Percentiles rank a stretch among this genome's conserved stretches.
Conservation (phyloP, 2,113 vertebrate species). For the Xenopus tropicalis region DNA sequence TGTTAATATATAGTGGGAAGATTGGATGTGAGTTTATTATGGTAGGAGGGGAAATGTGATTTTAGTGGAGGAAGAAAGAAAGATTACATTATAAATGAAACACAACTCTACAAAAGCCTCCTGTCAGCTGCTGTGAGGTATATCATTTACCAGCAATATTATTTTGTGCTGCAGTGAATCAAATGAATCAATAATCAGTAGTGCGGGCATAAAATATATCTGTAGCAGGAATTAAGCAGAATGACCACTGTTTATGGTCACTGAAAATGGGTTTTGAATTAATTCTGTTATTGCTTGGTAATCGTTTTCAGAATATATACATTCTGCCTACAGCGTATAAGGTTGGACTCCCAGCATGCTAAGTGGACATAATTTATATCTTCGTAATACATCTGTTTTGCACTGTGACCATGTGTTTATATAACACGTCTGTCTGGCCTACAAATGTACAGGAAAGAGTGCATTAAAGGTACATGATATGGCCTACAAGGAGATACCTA, state of each 20-base stretch:
- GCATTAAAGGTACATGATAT: too few relatives aligned
- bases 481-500: too few relatives aligned
- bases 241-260: conserved; percentile 20
- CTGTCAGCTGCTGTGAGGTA: background rate
- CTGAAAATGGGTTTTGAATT: conserved; percentile 5
- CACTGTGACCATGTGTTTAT: too few relatives aligned
- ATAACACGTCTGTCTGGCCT: too few relatives aligned
- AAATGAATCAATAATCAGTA: conserved; percentile 11
- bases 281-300: too few relatives aligned
- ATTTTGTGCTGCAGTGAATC: conserved; percentile 13
- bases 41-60: background rate
- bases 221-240: conserved; percentile 2
- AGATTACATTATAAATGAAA: conserved; percentile 10
- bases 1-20: conserved; percentile 3
- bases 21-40: background rate
- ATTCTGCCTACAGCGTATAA: too few relatives aligned
- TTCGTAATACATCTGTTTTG: too few relatives aligned
- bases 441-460: too few relatives aligned
- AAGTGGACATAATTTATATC: background rate
- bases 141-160: conserved; percentile 3
- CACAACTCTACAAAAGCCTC: background rate
- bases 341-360: too few relatives aligned
- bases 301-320: too few relatives aligned
- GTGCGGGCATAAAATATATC: background rate
- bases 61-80: background rate